phyloP scores from a whole-genome alignment of 1,140 invertebrate species.

The Trypoxylus dichotomus region DNA sequence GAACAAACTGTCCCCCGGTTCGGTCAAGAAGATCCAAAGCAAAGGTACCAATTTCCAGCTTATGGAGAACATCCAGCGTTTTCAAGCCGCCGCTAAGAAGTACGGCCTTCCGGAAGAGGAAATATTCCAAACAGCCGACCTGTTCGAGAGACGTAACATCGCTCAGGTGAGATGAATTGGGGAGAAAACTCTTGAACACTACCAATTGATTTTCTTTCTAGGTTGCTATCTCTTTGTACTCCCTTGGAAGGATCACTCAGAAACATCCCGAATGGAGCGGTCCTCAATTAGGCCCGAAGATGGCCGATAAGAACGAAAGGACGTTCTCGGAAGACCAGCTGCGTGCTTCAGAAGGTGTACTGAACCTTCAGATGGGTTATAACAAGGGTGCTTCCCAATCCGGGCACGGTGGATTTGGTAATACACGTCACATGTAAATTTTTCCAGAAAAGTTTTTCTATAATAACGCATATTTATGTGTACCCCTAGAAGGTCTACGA shows the following conservation, averaged over 20 bases:
- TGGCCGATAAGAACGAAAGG: conserved; percentile 91
- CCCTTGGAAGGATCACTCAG: conserved; percentile 71
- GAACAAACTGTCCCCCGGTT: conserved; percentile 93
- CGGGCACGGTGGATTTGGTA: conserved; percentile 88
- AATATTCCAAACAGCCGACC: conserved; percentile 97
- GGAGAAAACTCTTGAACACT: not conserved
- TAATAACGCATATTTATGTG: not conserved
- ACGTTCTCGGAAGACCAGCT: conserved; percentile 95
- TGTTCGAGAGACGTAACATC: conserved; percentile 96
- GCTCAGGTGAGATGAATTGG: conserved; percentile 74
- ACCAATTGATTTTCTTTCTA: conserved; percentile 32
- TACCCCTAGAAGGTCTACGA: not conserved
- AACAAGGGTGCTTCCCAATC: conserved; percentile 91
- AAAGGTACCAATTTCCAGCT: conserved; percentile 96
- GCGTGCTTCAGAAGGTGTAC: conserved; percentile 83
- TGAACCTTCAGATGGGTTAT: conserved; percentile 95
- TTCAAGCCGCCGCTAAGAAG: conserved; percentile 89
- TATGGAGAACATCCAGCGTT: conserved; percentile 98
- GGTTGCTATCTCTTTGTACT: conserved; percentile 48
- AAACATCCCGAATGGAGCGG: conserved; percentile 92
- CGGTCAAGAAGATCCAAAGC: conserved; percentile 94
- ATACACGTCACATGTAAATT: conserved; percentile 89
- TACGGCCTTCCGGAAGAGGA: conserved; percentile 96
- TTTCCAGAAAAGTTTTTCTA: not conserved
- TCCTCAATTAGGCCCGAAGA: conserved; percentile 88